These are phyloP conservation scores for Eristalinus sepulchralis DNA, from an alignment of 2,888 invertebrate species.

Conservation along the genomic window DNA sequence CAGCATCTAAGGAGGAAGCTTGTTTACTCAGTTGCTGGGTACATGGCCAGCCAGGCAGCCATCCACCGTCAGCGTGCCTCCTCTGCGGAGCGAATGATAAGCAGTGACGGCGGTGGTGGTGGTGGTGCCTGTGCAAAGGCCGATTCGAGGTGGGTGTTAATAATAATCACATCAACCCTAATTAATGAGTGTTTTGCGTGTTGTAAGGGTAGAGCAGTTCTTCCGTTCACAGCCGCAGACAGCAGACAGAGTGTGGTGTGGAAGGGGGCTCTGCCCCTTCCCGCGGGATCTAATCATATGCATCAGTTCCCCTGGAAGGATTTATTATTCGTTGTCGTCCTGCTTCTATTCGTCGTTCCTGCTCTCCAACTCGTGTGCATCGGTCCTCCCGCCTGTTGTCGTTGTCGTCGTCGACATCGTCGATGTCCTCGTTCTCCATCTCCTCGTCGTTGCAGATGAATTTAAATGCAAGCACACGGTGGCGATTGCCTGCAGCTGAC, in stretches of 20 bases:
- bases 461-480: conserved; percentile 54
- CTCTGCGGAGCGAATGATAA: conserved; percentile 54
- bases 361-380: too few species aligned
- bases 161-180: conserved; percentile 70
- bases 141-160: conserved; percentile 56
- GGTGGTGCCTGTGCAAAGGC: neutral
- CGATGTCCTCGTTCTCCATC: too few species aligned
- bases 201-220: conserved; percentile 60
- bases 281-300: conserved; percentile 64
- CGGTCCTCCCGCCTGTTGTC: too few species aligned
- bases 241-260: neutral
- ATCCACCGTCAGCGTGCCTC: neutral
- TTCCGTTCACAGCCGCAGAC: conserved; percentile 44
- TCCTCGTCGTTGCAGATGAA: conserved; percentile 12
- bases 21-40: conserved; percentile 51
- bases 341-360: conserved; percentile 1
- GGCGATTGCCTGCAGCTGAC: conserved; percentile 41
- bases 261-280: neutral
- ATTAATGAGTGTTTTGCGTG: conserved; percentile 71
- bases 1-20: conserved; percentile 39
- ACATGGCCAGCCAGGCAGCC: neutral
- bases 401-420: too few species aligned
- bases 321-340: conserved; percentile 55
- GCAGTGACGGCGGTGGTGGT: conserved; percentile 13
- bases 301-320: conserved; percentile 61